Evolutionary conservation across 2,797 vertebrate species (phyloP).

Genomic region (Thamnophis elegans): DNA sequence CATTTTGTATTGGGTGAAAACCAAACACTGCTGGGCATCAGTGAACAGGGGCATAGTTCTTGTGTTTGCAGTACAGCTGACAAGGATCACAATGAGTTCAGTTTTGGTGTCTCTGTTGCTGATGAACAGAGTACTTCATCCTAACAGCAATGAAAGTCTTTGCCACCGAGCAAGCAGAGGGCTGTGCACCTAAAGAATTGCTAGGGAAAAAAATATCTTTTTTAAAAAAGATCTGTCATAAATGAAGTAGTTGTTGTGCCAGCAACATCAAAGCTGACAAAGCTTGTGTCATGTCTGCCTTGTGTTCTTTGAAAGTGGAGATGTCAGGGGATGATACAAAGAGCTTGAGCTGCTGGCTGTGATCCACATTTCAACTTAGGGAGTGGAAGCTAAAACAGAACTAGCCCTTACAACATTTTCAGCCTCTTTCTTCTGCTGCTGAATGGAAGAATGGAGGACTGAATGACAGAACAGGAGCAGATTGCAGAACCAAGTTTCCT

Average conservation of each 20-base stretch:
- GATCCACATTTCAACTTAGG: not conserved
- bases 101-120: conserved; percentile 57
- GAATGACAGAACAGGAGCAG: not conserved
- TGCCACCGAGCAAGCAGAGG: conserved; percentile 48
- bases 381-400: not conserved
- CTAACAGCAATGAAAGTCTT: conserved; percentile 61
- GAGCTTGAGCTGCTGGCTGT: not conserved
- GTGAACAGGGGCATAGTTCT: not conserved
- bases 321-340: not conserved
- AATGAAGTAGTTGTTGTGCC: not conserved
- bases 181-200: conserved; percentile 20
- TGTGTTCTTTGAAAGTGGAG: not conserved
- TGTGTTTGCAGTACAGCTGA: conserved; percentile 45
- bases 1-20: not conserved
- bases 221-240: not conserved
- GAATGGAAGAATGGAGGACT: not conserved
- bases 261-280: not conserved
- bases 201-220: not conserved
- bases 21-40: too few species aligned
- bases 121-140: conserved; percentile 50
- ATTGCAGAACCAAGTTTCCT: not conserved
- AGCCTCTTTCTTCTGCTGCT: not conserved
- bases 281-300: not conserved
- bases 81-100: conserved; percentile 29
- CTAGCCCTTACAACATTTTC: not conserved